Percentiles rank a stretch among this genome's conserved stretches.
These are phyloP conservation scores for Amia ocellicauda DNA, from an alignment of 2,113 vertebrate species.

Conservation along the genomic window DNA sequence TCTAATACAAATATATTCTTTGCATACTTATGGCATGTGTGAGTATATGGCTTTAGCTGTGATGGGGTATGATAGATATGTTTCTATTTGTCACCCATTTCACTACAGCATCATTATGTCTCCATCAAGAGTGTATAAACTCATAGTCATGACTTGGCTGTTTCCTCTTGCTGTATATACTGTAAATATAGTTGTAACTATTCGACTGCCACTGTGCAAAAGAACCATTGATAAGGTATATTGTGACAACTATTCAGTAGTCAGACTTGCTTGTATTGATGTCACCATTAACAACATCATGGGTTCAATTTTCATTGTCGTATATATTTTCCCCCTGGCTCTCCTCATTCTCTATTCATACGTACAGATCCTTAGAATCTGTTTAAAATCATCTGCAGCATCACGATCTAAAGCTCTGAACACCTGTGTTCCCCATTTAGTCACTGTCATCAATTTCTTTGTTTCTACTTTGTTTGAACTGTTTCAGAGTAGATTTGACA, in stretches of 20 bases:
- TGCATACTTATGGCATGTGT: conserved; percentile 37
- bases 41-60: conserved; percentile 41
- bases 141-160: conserved; percentile 33
- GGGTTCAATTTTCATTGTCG: conserved; percentile 13
- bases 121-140: background rate
- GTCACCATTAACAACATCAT: conserved; percentile 37
- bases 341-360: conserved; percentile 17
- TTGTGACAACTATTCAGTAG: conserved; percentile 42
- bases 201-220: background rate
- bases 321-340: conserved; percentile 4
- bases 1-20: conserved; percentile 48
- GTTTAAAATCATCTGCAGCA: conserved; percentile 7
- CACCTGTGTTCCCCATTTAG: conserved; percentile 19
- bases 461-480: conserved; percentile 12
- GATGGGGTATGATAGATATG: conserved; percentile 47
- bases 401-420: conserved; percentile 9
- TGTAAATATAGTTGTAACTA: conserved; percentile 22
- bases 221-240: conserved; percentile 39
- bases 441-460: conserved; percentile 4
- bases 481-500: conserved; percentile 17
- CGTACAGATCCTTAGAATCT: conserved; percentile 12
- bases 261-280: conserved; percentile 49
- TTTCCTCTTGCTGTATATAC: conserved; percentile 1
- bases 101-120: conserved; percentile 39
- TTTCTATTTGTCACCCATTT: conserved; percentile 45